Percentiles rank a stretch among this genome's conserved stretches.
These are phyloP conservation scores for Ramphastos sulfuratus DNA, from an alignment of 2,113 vertebrate species.

Conservation along the genomic window DNA sequence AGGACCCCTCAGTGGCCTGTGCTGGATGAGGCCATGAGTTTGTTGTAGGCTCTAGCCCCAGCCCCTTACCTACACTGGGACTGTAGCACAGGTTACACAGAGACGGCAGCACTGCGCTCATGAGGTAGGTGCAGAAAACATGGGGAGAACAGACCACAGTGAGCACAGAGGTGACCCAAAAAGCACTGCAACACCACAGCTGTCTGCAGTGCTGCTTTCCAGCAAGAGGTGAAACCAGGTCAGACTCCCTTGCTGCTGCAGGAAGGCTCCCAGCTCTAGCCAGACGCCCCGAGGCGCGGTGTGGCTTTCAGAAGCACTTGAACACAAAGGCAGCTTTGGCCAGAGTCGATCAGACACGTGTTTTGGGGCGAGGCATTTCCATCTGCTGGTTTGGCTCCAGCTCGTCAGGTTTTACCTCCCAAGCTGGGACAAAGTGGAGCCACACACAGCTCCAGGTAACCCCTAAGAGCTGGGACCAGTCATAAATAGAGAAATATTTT, in stretches of 20 bases:
- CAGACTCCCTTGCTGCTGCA: not conserved
- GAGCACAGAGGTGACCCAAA: not conserved
- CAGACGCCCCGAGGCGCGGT: accelerated
- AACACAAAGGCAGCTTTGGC: accelerated
- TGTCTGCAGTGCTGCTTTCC: accelerated
- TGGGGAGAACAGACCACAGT: accelerated
- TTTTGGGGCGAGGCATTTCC: not conserved
- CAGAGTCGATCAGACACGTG: accelerated
- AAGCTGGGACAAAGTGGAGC: not conserved
- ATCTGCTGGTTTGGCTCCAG: not conserved
- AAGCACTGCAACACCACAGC: not conserved
- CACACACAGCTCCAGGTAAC: not conserved
- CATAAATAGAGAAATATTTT: not conserved
- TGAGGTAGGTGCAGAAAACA: accelerated
- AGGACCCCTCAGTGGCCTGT: accelerated
- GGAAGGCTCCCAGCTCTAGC: not conserved
- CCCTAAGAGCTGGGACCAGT: not conserved
- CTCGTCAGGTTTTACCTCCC: not conserved
- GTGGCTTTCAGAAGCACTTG: not conserved
- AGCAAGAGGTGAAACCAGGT: not conserved
- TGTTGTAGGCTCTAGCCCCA: not conserved
- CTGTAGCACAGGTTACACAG: not conserved
- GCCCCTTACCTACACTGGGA: accelerated
- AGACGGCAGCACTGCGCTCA: accelerated
- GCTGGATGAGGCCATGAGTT: not conserved